phyloP scores from a whole-genome alignment of 2,797 vertebrate genomes.

The Yasuhikotakia modesta region DNA sequence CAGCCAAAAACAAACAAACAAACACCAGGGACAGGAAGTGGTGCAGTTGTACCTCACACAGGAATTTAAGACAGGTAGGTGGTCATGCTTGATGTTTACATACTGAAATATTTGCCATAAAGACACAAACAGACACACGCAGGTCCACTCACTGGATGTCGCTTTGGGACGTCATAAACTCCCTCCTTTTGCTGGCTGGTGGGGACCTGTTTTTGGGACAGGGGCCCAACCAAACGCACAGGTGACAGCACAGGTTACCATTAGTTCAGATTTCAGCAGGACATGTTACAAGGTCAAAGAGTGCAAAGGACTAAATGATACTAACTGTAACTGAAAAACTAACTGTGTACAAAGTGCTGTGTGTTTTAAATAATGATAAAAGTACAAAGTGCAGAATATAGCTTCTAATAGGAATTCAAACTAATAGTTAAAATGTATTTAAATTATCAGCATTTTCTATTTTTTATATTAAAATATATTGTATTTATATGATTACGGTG shows the following conservation, averaged over 20 bases:
- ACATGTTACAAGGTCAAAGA: slow-evolving; percentile 36
- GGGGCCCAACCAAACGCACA: slow-evolving; percentile 67
- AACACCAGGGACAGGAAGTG: slow-evolving; percentile 5
- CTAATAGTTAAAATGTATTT: not conserved
- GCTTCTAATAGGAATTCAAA: no score
- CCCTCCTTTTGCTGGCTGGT: slow-evolving; percentile 99
- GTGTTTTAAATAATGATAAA: not conserved
- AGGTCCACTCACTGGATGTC: slow-evolving; percentile 99
- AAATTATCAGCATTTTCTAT: no score
- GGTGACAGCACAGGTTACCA: slow-evolving; percentile 65
- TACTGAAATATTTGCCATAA: slow-evolving; percentile 78
- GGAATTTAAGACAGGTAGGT: no score
- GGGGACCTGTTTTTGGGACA: slow-evolving; percentile 87
- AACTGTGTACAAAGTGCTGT: slow-evolving; percentile 16
- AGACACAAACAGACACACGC: slow-evolving; percentile 71
- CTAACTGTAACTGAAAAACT: no score
- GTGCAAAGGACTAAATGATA: slow-evolving; percentile 9
- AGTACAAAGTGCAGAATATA: not conserved
- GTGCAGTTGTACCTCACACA: slow-evolving; percentile 16
- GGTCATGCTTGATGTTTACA: slow-evolving; percentile 27
- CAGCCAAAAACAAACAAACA: slow-evolving; percentile 29
- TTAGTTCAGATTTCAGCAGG: slow-evolving; percentile 56
- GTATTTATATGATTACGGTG: not conserved
- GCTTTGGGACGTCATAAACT: slow-evolving; percentile 99
- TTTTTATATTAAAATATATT: not conserved